Percentiles rank a stretch among this genome's conserved stretches.
Evolutionary conservation across 2,888 invertebrate species (phyloP).

Genomic region (Ptychoptera albimana): DNA sequence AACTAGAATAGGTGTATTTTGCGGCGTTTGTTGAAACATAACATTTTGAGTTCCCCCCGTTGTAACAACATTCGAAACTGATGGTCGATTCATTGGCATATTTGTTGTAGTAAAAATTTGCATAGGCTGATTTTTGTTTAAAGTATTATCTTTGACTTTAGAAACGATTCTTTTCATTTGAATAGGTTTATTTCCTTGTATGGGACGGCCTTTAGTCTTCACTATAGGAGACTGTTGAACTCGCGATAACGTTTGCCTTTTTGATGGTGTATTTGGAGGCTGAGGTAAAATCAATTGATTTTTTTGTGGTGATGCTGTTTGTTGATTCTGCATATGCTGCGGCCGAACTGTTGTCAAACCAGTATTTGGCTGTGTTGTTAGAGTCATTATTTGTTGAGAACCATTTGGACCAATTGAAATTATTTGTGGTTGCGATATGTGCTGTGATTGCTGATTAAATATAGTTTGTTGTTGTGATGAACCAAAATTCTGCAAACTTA

Average conservation of each 20-base stretch:
- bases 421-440: slow-evolving; percentile 7
- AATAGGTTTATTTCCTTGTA: slow-evolving; percentile 17
- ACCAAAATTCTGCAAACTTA: slow-evolving; percentile 1
- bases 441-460: slow-evolving; percentile 11
- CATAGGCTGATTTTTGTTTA: slow-evolving; percentile 30
- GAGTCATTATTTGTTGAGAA: slow-evolving; percentile 10
- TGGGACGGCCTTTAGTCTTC: slow-evolving; percentile 11
- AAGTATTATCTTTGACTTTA: neutral
- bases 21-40: slow-evolving; percentile 35
- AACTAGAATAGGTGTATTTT: slow-evolving; percentile 47
- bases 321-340: slow-evolving; percentile 35
- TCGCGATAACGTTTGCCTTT: slow-evolving; percentile 29
- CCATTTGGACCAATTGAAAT: slow-evolving; percentile 1
- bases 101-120: slow-evolving; percentile 11
- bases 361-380: slow-evolving; percentile 7
- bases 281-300: slow-evolving; percentile 34
- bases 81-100: slow-evolving; percentile 31
- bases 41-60: neutral
- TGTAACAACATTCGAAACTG: slow-evolving; percentile 34
- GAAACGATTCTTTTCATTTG: slow-evolving; percentile 19
- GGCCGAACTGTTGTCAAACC: slow-evolving; percentile 18
- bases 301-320: slow-evolving; percentile 34
- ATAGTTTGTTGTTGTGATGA: slow-evolving; percentile 6
- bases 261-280: slow-evolving; percentile 33
- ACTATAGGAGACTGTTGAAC: slow-evolving; percentile 9